A percentile compares a stretch with the other conserved stretches of the same genome.
Evolutionary conservation across 2,888 invertebrate genomes (phyloP).

Genomic region (Lasioglossum morio): DNA sequence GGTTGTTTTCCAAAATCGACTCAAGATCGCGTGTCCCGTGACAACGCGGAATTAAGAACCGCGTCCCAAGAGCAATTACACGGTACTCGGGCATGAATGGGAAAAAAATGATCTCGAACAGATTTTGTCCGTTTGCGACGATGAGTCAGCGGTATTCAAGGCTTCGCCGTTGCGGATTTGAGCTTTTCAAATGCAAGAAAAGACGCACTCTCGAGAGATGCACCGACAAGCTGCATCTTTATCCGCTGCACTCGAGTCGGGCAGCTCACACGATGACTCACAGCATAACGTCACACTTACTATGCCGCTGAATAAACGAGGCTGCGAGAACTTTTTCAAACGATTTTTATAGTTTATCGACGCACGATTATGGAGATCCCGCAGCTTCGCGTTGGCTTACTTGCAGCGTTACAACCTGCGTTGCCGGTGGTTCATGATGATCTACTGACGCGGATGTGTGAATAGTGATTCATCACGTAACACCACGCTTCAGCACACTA

Average conservation of each 20-base stretch:
- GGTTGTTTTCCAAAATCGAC: conserved; percentile 4
- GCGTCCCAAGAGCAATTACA: not conserved
- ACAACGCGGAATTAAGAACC: not conserved
- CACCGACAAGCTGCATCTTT: conserved; percentile 49
- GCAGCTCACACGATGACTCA: conserved; percentile 50
- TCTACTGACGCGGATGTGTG: not conserved
- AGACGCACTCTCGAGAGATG: conserved; percentile 45
- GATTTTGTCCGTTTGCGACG: conserved; percentile 15
- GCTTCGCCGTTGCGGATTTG: conserved; percentile 9
- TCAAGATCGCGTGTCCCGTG: not conserved
- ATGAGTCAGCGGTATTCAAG: conserved; percentile 53
- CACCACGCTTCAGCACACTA: not conserved
- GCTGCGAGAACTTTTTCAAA: conserved; percentile 10
- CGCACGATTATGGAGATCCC: not conserved
- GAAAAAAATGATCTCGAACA: not conserved
- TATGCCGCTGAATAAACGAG: not conserved
- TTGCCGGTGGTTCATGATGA: not conserved
- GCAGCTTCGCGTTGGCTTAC: not conserved
- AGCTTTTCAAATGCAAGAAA: conserved; percentile 12
- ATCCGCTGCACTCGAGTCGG: conserved; percentile 12
- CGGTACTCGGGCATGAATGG: not conserved
- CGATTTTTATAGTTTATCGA: not conserved
- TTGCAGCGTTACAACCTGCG: not conserved
- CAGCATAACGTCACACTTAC: conserved; percentile 44
- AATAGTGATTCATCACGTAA: not conserved